Percentiles rank a stretch among this genome's conserved stretches.
Conservation (phyloP, 2,113 vertebrate genomes). For the Oreochromis tanganicae region DNA sequence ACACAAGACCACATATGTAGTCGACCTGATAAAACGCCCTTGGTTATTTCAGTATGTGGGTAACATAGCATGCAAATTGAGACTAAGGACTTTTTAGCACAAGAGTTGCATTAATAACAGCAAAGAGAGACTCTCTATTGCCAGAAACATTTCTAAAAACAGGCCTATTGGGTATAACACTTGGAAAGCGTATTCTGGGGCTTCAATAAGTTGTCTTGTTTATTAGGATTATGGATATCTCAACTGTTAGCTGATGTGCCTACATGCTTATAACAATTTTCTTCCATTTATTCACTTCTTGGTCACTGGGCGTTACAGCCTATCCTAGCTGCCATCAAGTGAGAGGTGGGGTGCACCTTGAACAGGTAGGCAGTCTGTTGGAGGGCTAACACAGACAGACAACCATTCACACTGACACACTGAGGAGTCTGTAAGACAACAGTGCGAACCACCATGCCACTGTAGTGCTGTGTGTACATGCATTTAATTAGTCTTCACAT, state of each 20-base stretch:
- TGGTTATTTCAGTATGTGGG: background rate
- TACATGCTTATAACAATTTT: background rate
- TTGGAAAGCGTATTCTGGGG: background rate
- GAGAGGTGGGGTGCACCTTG: background rate
- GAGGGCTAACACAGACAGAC: background rate
- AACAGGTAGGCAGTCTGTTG: background rate
- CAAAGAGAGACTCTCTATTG: background rate
- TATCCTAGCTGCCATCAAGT: background rate
- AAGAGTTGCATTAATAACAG: background rate
- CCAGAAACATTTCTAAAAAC: background rate
- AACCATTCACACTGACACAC: background rate
- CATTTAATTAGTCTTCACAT: background rate
- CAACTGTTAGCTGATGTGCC: background rate
- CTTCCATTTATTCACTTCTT: background rate
- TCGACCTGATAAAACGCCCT: background rate
- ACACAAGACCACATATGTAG: background rate
- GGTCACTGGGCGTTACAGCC: background rate
- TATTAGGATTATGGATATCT: background rate
- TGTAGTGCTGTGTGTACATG: background rate
- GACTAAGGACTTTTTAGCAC: background rate
- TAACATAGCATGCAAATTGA: background rate
- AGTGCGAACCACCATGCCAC: background rate
- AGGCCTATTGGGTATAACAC: background rate
- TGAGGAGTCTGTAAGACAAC: background rate
- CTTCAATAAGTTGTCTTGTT: background rate